Evolutionary conservation across 2,797 vertebrate species (phyloP), one percentile per base, ranked within the genome.

Genomic region (Apogon hyalosoma): DNA sequence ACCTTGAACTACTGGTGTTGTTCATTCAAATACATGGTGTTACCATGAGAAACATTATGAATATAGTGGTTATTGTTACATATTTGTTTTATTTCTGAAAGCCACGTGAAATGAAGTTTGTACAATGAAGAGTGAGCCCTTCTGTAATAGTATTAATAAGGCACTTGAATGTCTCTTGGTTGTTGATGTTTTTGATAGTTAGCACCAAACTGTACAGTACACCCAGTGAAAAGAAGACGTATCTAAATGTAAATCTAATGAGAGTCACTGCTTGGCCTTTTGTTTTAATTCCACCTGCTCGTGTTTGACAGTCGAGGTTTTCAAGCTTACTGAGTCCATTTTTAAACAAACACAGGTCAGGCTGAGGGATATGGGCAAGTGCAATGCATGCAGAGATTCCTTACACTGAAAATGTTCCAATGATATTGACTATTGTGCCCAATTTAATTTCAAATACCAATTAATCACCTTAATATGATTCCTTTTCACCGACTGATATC

Each of bases 331-430:
- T 19, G 51, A 83, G 67, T 80, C 81, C 66, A 69, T 87, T 87
- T 89, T 85, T 52, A 90, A 80, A 76, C 73, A 88, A 84, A 91
- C 82, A 83, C 55, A 87, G 69, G 86, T 78, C 87, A 89, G 80
- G 86, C 82, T 72, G 87, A 84, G 87, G 83, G 84, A 76, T 77
- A 87, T 87, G 92, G 92, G 93, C 87, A 90, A 92, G 92, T 93
- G 93, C 94, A 94, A 94, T 94, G 94, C 92, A 93, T 94, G 93
- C 91, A 92, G 91, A 91, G 91, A 91, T 90, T 93, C 87, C 88
- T 93, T 76, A 89, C 84, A 83, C 82, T 86, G 76, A 90, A 82
- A 61, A 83, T 85, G 83, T 82, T 80, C 84, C 70, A 80, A 64
- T 74, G 57, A 87, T 77, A 62, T 63, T 72, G 63, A 85, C 46